These are phyloP conservation scores for Venturia canescens DNA, from an alignment of 1,140 invertebrate genomes.

Conservation along the genomic window DNA sequence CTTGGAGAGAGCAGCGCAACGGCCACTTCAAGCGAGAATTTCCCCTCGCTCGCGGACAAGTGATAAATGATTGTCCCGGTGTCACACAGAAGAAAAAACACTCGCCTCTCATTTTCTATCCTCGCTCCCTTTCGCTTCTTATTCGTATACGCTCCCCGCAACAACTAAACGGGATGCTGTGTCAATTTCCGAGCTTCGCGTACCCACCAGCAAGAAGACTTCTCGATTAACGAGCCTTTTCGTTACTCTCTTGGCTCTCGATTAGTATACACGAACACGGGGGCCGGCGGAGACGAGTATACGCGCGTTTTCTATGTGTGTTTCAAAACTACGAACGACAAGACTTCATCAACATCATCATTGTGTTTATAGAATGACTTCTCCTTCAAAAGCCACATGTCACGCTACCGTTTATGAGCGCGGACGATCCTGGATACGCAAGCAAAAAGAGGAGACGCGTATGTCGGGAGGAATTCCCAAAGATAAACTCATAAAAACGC, in stretches of 20 bases:
- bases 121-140: not conserved
- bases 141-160: not conserved
- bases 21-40: slow-evolving; percentile 1
- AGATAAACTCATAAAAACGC: too few relatives aligned
- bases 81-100: slow-evolving; percentile 42
- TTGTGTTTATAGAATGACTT: too few relatives aligned
- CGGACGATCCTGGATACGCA: too few relatives aligned
- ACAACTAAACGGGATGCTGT: slow-evolving; percentile 39
- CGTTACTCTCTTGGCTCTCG: not conserved
- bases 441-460: too few relatives aligned
- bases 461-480: too few relatives aligned
- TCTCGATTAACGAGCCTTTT: slow-evolving; percentile 47
- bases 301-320: not conserved
- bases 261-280: not conserved
- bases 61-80: slow-evolving; percentile 51
- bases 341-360: not conserved
- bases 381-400: too few relatives aligned
- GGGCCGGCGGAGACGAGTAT: too few relatives aligned
- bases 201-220: not conserved
- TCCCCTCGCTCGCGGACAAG: slow-evolving; percentile 33
- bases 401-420: too few relatives aligned
- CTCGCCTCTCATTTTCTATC: slow-evolving; percentile 4
- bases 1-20: not conserved
- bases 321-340: slow-evolving; percentile 22
- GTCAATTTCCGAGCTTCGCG: slow-evolving; percentile 40